A percentile compares a stretch with the other conserved stretches of the same genome.
Conservation (phyloP, 2,797 vertebrate species). For the Oreonectes daqikongensis region DNA sequence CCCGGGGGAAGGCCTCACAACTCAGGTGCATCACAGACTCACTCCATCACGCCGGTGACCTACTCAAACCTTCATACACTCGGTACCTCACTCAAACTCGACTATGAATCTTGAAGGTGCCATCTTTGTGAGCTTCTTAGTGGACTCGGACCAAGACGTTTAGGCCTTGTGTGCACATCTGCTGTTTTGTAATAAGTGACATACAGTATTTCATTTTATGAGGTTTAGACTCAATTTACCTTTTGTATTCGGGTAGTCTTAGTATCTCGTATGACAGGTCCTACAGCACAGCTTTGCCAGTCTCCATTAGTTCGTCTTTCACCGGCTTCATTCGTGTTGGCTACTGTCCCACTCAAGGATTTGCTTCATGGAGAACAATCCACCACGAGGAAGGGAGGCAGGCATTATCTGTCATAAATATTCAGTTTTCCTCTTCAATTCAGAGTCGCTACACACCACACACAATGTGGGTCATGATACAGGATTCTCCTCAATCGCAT, state of each 20-base stretch:
- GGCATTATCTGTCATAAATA: slow-evolving; percentile 83
- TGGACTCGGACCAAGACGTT: not conserved
- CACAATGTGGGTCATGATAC: slow-evolving; percentile 78
- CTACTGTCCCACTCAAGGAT: slow-evolving; percentile 80
- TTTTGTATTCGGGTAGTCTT: slow-evolving; percentile 16
- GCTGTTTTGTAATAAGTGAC: too few species aligned
- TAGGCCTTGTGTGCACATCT: not conserved
- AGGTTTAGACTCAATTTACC: slow-evolving; percentile 9
- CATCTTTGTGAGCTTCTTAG: not conserved
- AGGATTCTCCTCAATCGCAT: slow-evolving; percentile 49
- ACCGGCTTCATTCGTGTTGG: slow-evolving; percentile 79
- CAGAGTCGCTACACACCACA: slow-evolving; percentile 64
- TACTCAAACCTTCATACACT: slow-evolving; percentile 55
- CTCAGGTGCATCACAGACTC: slow-evolving; percentile 49
- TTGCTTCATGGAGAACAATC: slow-evolving; percentile 73
- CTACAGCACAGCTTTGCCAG: slow-evolving; percentile 71
- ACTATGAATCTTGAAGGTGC: slow-evolving; percentile 55
- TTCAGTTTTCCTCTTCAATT: slow-evolving; percentile 64
- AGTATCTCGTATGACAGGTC: slow-evolving; percentile 22
- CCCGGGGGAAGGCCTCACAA: slow-evolving; percentile 71
- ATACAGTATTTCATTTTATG: not conserved
- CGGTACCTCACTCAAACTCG: slow-evolving; percentile 44
- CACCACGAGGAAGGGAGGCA: slow-evolving; percentile 55
- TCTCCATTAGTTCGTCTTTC: slow-evolving; percentile 79
- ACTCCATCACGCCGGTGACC: slow-evolving; percentile 59